These are phyloP conservation scores for Notarius lentiginosus DNA, from an alignment of 2,113 vertebrate genomes.

Conservation along the genomic window DNA sequence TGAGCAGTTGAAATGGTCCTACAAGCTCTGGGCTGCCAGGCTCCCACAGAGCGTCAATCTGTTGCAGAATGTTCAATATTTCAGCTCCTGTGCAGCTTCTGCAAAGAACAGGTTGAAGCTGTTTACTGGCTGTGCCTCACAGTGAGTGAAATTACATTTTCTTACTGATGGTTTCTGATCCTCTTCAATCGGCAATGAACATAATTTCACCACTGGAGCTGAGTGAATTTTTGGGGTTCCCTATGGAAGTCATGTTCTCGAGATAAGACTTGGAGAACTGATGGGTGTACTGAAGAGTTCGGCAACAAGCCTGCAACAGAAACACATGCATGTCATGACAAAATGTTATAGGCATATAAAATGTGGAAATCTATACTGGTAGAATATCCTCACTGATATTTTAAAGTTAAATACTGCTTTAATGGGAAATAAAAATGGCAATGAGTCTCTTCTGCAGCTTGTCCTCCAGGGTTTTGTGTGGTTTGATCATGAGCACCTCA, in stretches of 20 bases:
- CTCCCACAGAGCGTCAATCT: slow-evolving; percentile 67
- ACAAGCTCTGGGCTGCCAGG: slow-evolving; percentile 65
- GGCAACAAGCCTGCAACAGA: slow-evolving; percentile 54
- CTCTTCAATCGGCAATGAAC: slow-evolving; percentile 69
- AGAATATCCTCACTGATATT: neutral
- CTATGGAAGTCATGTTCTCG: slow-evolving; percentile 72
- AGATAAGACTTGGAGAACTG: slow-evolving; percentile 73
- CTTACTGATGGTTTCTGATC: slow-evolving; percentile 66
- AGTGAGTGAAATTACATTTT: neutral
- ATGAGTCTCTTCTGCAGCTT: neutral
- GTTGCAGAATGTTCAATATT: slow-evolving; percentile 72
- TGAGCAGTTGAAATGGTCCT: slow-evolving; percentile 63
- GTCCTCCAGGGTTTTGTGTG: neutral
- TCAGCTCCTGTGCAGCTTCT: slow-evolving; percentile 63
- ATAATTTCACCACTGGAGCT: slow-evolving; percentile 53
- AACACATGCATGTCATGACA: neutral
- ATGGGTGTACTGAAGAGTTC: slow-evolving; percentile 65
- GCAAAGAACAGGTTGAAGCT: neutral
- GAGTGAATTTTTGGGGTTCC: slow-evolving; percentile 57
- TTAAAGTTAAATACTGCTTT: neutral
- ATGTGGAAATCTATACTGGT: neutral
- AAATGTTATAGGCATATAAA: neutral
- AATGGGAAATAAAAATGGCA: neutral
- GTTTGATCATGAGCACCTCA: neutral
- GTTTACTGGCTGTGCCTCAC: neutral